A percentile compares a stretch with the other conserved stretches of the same genome.
These are phyloP conservation scores for Diplodus sargus DNA, from an alignment of 2,797 vertebrate species.

Conservation along the genomic window DNA sequence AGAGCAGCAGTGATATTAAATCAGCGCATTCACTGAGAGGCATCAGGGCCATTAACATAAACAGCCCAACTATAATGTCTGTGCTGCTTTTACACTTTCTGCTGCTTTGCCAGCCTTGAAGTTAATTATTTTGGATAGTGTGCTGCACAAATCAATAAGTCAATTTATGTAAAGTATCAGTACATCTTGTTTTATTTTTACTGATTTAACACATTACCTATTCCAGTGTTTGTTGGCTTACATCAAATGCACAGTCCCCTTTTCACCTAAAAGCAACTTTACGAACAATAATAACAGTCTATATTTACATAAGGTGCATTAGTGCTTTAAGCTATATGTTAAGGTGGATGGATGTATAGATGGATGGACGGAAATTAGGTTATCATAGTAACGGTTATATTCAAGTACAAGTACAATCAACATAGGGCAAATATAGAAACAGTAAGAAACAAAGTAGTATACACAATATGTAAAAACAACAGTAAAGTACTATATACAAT, in stretches of 20 bases:
- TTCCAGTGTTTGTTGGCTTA: background rate
- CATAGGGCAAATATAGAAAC: too few species aligned
- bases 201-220: background rate
- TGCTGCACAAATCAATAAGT: background rate
- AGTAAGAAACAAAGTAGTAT: too few species aligned
- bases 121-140: background rate
- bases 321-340: background rate
- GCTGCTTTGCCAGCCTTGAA: background rate
- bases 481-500: too few species aligned
- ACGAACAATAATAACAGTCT: too few species aligned
- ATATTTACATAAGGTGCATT: background rate
- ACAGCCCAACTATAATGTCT: background rate
- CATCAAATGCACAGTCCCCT: background rate
- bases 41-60: constrained; percentile 6
- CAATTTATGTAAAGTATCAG: background rate
- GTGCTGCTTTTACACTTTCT: constrained; percentile 10
- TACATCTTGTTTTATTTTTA: background rate
- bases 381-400: too few species aligned
- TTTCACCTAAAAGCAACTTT: too few species aligned
- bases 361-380: too few species aligned
- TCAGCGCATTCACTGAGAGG: constrained; percentile 4
- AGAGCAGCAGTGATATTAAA: background rate
- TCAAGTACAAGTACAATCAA: too few species aligned
- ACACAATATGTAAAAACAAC: too few species aligned
- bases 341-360: too few species aligned